Evolutionary conservation across 1,140 invertebrate genomes (phyloP).

Genomic region (Brachionus calyciflorus): DNA sequence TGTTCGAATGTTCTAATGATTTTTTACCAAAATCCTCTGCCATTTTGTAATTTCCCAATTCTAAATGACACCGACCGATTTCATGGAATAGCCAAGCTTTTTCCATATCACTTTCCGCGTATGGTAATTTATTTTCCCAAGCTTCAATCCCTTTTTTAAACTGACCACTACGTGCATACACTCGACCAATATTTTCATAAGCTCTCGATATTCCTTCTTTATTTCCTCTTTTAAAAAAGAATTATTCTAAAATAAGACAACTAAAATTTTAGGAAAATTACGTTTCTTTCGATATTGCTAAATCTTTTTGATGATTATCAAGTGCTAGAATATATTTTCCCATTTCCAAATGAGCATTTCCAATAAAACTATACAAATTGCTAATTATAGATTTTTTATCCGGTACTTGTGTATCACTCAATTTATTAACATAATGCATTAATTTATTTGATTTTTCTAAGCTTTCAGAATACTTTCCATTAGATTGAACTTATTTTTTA

Average conservation of each 20-base stretch:
- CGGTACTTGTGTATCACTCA: conserved; percentile 52
- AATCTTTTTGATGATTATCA: conserved; percentile 55
- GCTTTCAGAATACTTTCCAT: conserved; percentile 16
- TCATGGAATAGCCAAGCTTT: conserved; percentile 61
- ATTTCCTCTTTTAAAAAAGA: no score
- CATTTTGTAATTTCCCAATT: conserved; percentile 51
- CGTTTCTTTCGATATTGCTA: conserved; percentile 53
- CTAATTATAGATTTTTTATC: conserved; percentile 56
- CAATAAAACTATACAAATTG: conserved; percentile 58
- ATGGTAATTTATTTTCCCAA: conserved; percentile 54
- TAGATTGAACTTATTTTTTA: conserved; percentile 46
- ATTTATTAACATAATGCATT: conserved; percentile 54
- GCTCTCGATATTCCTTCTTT: no score
- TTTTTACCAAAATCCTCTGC: conserved; percentile 58
- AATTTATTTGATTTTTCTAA: conserved; percentile 51
- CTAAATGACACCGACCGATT: conserved; percentile 60
- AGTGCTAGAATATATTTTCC: conserved; percentile 54
- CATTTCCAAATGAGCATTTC: conserved; percentile 59
- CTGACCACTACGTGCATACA: conserved; percentile 57
- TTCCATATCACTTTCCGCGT: conserved; percentile 55
- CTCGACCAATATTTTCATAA: no score
- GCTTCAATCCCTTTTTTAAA: conserved; percentile 57
- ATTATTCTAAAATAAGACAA: no score
- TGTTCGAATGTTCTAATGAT: conserved; percentile 55
- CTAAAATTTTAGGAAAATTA: no score